Conservation (phyloP, 2,888 invertebrate genomes). For the Ectropis crepuscularia region DNA sequence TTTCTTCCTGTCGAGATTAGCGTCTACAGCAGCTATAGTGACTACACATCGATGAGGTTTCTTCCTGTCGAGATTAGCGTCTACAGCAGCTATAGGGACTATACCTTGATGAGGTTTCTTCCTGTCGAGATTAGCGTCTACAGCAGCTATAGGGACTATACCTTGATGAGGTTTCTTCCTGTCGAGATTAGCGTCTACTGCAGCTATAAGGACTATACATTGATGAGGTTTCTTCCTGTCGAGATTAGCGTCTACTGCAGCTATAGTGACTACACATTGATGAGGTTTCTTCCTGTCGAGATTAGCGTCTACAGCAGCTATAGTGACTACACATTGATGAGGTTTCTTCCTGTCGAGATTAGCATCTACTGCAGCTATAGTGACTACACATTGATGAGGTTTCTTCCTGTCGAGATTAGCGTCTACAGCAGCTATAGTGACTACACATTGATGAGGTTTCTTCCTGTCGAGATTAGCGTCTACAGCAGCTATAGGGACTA, state of each 20-base stretch:
- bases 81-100: no score
- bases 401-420: conserved; percentile 94
- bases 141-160: conserved; percentile 49
- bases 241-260: background rate
- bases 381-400: conserved; percentile 91
- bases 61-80: conserved; percentile 92
- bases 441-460: no score
- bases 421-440: no score
- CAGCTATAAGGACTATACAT: no score
- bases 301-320: no score
- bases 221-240: no score
- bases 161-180: conserved; percentile 97
- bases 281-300: conserved; percentile 94
- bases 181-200: no score
- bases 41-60: conserved; percentile 93
- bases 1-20: no score
- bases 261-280: conserved; percentile 86
- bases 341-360: no score
- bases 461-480: no score
- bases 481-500: background rate
- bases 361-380: background rate
- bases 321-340: no score
- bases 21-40: background rate
- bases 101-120: no score
- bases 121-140: background rate